Evolutionary conservation across 1,140 invertebrate genomes (phyloP), one percentile per base, ranked within the genome.

Genomic region (Papilio aristodemus): DNA sequence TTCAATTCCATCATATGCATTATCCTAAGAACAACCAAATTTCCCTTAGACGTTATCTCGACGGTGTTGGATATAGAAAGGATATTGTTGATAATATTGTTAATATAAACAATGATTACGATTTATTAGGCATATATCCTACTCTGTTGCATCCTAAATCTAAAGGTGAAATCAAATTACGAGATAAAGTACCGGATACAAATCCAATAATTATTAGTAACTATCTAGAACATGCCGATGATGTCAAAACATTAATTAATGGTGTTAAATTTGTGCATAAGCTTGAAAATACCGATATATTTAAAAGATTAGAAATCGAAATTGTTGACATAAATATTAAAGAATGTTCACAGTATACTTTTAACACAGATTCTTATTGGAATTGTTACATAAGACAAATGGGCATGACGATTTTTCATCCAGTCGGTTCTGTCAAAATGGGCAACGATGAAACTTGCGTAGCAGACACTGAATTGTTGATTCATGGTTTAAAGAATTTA

Each of bases 351-450:
- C 57, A 80, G 0, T 79, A 89, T 0, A 4, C 32, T 7, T 93
- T 93, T 68, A 85, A 91, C 13, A 92, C 92, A 1, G 90, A 93
- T 50, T 91, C 92, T 0, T 95, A 95, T 76, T 95, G 94, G 94
- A 83, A 82, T 54, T 96, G 95, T 77, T 93, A 93, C 10, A 90
- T 95, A 3, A 92, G 91, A 37, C 91, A 95, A 68, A 93, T 94
- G 81, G 93, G 93, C 6, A 87, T 89, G 0, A 95, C 95, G 0
- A 86, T 95, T 0, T 96, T 94, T 73, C 95, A 96, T 87, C 95
- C 95, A 5, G 93, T 93, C 7, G 95, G 95, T 0, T 96, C 96
- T 0, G 94, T 94, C 22, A 96, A 95, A 87, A 97, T 97, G 96
- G 96, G 96, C 8, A 78, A 68, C 11, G 95, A 96, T 88, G 71